These are phyloP conservation scores for Sphaeridia pumilis DNA, from an alignment of 2,888 invertebrate genomes.

Conservation along the genomic window DNA sequence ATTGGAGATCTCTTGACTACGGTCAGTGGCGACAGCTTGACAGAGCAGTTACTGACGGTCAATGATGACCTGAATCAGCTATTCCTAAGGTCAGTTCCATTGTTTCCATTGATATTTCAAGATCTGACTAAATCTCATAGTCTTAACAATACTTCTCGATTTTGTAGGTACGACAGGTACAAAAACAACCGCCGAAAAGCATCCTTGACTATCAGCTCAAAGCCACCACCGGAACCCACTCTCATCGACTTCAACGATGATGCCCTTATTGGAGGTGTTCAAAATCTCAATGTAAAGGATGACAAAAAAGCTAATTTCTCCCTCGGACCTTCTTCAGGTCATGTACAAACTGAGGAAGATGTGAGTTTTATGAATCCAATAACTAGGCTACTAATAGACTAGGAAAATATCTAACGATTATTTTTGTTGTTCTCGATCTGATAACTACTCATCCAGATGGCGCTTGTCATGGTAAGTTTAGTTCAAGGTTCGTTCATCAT, in stretches of 20 bases:
- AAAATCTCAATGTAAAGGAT: neutral
- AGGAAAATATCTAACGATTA: slow-evolving; percentile 45
- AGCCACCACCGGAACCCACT: slow-evolving; percentile 49
- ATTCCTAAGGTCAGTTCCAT: slow-evolving; percentile 57
- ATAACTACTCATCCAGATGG: no score
- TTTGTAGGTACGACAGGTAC: slow-evolving; percentile 56
- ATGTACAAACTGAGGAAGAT: slow-evolving; percentile 10
- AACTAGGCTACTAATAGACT: neutral
- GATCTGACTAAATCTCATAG: neutral
- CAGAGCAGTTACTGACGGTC: slow-evolving; percentile 78
- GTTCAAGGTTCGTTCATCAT: neutral
- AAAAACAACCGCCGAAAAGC: slow-evolving; percentile 70
- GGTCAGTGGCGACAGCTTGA: slow-evolving; percentile 76
- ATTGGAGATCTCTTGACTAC: slow-evolving; percentile 86
- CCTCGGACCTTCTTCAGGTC: neutral
- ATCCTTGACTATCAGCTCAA: no score
- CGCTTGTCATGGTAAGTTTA: neutral
- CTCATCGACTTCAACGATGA: slow-evolving; percentile 55
- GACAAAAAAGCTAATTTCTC: neutral
- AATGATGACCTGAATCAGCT: slow-evolving; percentile 95
- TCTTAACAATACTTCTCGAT: neutral
- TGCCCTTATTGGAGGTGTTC: no score
- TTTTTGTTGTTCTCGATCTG: slow-evolving; percentile 94
- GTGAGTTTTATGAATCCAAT: slow-evolving; percentile 41
- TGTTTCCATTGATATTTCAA: neutral